phyloP scores from a whole-genome alignment of 2,888 invertebrate genomes.

The Parnassius orleans region DNA sequence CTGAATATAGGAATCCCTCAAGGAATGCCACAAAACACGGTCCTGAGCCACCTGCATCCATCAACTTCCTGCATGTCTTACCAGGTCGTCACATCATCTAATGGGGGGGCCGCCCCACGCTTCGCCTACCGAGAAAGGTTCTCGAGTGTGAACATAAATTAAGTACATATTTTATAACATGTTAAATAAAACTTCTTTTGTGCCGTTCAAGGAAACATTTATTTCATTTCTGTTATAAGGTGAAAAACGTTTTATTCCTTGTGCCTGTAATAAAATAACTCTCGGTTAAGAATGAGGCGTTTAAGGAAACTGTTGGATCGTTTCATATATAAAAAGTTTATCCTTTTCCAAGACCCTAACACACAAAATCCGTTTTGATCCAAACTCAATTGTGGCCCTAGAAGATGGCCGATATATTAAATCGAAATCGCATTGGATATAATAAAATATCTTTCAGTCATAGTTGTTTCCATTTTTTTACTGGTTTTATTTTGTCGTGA shows the following conservation, averaged over 20 bases:
- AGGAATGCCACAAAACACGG: too few relatives aligned
- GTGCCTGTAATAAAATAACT: constrained; percentile 5
- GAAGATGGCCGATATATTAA: constrained; percentile 24
- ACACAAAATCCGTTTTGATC: constrained; percentile 23
- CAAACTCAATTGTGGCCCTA: constrained; percentile 24
- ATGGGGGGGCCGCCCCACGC: too few relatives aligned
- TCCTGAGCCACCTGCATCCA: too few relatives aligned
- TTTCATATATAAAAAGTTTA: constrained; percentile 18
- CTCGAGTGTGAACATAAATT: too few relatives aligned
- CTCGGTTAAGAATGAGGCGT: background rate
- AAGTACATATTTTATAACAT: too few relatives aligned
- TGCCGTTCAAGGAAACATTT: background rate
- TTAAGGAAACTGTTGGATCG: constrained; percentile 12
- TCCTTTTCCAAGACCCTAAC: constrained; percentile 7
- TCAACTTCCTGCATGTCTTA: too few relatives aligned
- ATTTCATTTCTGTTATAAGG: background rate
- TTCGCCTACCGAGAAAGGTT: too few relatives aligned
- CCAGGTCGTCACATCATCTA: too few relatives aligned
- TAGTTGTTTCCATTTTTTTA: constrained; percentile 20
- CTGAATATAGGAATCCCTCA: too few relatives aligned
- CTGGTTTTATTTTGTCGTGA: constrained; percentile 17
- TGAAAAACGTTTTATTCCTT: background rate
- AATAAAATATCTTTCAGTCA: background rate
- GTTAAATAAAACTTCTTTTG: too few relatives aligned
- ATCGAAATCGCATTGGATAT: constrained; percentile 21